Base-by-base conservation (phyloP, 1,140 invertebrate species). In the Neotoxoptera formosana region DNA sequence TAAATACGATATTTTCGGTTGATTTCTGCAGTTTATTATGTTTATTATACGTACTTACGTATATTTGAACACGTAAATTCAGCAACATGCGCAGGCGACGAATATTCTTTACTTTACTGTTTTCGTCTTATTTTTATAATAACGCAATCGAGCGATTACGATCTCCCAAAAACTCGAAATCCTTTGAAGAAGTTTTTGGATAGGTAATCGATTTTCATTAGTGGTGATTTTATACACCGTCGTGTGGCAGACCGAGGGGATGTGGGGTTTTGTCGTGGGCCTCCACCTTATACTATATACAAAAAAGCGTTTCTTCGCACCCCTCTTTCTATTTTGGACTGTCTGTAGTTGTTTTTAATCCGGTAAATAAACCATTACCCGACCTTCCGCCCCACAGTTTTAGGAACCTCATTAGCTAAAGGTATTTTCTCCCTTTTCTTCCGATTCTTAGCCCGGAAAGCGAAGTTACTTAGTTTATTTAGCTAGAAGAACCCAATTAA, bases 401-500 rank as follows among this genome's bases (percentile, higher is more conserved):
- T n/a, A 56, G 89, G 89, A 90, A 90, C 56, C 89, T 90, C 89
- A 67, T 90, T 90, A 90, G 89, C 56, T 53, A 67, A 90, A 90
- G 53, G 56, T 90, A 90, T 90, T 90, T 67, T 90, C 56, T 45
- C 53, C 51, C 91, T 81, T 93, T 84, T 83, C 91, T 93, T 84
- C 91, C 47, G 90, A 92, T 86, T 86, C 81, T 14, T 81, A 9
- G 81, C 7, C 67, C 81, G 91, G 51, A 53, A 93, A 93, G 48
- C 91, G n/a, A 93, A 93, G 91, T 93, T 93, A 93, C 91, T 93
- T 45, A 45, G 91, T 93, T 92, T 92, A 92, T 92, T 92, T 92
- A 84, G 81, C 91, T 45, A 93, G 91, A 93, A 93, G 91, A 93
- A 93, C 91, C 91, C 81, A 93, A 93, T 93, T 93, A 93, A 93